Evolutionary conservation across 2,888 invertebrate genomes (phyloP).

Genomic region (Tenthredo livida): DNA sequence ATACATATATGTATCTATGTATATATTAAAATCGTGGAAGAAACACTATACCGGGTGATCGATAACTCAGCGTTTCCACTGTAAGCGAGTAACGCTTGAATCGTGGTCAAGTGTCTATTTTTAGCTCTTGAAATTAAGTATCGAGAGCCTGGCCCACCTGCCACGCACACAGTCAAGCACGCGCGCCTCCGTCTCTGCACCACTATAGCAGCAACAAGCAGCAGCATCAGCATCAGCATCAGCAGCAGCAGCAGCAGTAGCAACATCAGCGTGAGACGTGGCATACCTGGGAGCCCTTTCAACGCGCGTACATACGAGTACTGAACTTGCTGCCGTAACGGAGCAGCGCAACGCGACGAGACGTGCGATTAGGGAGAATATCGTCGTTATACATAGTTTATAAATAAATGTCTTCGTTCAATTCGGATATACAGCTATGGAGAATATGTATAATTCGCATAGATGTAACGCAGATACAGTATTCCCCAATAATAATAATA

Average conservation of each 20-base stretch:
- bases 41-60: slow-evolving; percentile 43
- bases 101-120: slow-evolving; percentile 52
- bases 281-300: slow-evolving; percentile 35
- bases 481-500: background rate
- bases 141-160: slow-evolving; percentile 52
- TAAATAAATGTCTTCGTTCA: background rate
- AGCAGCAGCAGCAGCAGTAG: background rate
- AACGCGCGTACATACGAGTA: slow-evolving; percentile 4
- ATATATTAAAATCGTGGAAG: background rate
- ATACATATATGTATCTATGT: background rate
- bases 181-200: slow-evolving; percentile 12
- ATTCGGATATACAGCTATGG: background rate
- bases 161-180: slow-evolving; percentile 45
- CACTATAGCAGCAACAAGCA: background rate
- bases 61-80: slow-evolving; percentile 37
- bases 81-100: slow-evolving; percentile 49
- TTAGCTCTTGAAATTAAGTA: slow-evolving; percentile 52
- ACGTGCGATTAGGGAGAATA: background rate
- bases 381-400: background rate
- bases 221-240: background rate
- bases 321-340: slow-evolving; percentile 1
- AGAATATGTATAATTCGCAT: background rate
- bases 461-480: background rate
- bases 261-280: slow-evolving; percentile 23
- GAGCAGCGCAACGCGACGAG: background rate